Evolutionary conservation across 1,140 invertebrate species (phyloP).

Genomic region (Drosophila sechellia): DNA sequence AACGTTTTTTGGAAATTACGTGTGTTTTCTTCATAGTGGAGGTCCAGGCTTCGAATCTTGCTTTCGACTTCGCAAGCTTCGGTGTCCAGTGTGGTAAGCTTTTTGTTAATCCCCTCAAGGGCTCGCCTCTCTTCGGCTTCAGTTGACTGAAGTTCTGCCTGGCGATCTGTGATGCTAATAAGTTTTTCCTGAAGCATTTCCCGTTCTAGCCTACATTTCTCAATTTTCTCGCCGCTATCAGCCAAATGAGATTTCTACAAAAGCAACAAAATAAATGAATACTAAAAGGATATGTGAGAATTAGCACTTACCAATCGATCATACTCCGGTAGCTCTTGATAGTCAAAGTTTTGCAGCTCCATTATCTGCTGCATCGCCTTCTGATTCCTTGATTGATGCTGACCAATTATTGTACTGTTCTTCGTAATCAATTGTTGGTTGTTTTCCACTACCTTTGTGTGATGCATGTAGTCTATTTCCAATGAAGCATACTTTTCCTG

Average conservation of each 20-base stretch:
- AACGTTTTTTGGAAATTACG: conserved; percentile 41
- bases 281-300: neutral
- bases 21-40: conserved; percentile 52
- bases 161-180: conserved; percentile 21
- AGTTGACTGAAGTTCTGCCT: neutral
- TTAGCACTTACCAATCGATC: conserved; percentile 39
- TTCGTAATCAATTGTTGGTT: conserved; percentile 30
- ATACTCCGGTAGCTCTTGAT: conserved; percentile 51
- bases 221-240: conserved; percentile 46
- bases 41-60: conserved; percentile 53
- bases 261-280: neutral
- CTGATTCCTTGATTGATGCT: conserved; percentile 39
- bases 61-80: conserved; percentile 28
- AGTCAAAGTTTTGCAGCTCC: conserved; percentile 66
- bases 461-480: conserved; percentile 16
- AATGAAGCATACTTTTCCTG: conserved; percentile 25
- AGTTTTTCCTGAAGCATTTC: conserved; percentile 37
- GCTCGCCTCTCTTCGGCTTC: conserved; percentile 18
- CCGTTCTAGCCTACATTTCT: conserved; percentile 37
- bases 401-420: conserved; percentile 32
- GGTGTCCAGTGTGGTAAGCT: conserved; percentile 28
- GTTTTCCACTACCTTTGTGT: conserved; percentile 12
- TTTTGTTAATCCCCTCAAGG: conserved; percentile 29
- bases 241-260: conserved; percentile 45
- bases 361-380: conserved; percentile 57